These are phyloP conservation scores for Antennarius maculatus DNA, from an alignment of 2,797 vertebrate species.

Conservation along the genomic window DNA sequence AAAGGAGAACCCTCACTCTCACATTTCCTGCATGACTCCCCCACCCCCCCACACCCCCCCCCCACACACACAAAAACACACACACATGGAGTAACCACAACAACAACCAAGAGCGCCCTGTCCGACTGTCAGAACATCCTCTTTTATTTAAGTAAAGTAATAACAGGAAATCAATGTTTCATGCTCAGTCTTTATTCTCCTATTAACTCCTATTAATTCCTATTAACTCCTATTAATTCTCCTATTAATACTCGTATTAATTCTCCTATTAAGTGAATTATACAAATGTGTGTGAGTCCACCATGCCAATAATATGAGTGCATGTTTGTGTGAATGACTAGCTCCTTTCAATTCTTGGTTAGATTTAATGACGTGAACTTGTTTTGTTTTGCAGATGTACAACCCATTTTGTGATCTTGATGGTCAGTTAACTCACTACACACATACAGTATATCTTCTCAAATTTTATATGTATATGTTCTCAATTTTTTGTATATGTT, in stretches of 20 bases:
- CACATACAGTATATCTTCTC: too few species aligned
- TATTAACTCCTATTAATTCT: too few species aligned
- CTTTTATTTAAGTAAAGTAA: conserved; percentile 33
- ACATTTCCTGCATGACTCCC: conserved; percentile 6
- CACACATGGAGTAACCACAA: conserved; percentile 3
- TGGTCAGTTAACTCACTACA: conserved; percentile 12
- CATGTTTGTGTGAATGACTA: conserved; percentile 7
- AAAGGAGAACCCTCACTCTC: not conserved
- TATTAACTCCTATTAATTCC: too few species aligned
- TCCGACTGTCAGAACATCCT: conserved; percentile 25
- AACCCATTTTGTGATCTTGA: conserved; percentile 35
- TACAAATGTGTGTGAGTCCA: conserved; percentile 32
- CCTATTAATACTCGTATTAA: too few species aligned
- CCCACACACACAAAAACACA: not conserved
- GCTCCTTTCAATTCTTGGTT: conserved; percentile 33
- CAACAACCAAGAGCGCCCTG: conserved; percentile 6
- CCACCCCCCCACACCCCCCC: not conserved
- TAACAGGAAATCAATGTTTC: conserved; percentile 29
- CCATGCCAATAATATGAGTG: conserved; percentile 22
- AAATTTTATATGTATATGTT: too few species aligned
- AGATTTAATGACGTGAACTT: conserved; percentile 38
- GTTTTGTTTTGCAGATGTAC: conserved; percentile 24
- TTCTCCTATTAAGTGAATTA: too few species aligned
- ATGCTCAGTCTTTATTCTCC: conserved; percentile 15
- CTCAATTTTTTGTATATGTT: too few species aligned